Evolutionary conservation across 1,140 invertebrate species (phyloP), one percentile per base, ranked within the genome.

Genomic region (Dinoponera quadriceps): DNA sequence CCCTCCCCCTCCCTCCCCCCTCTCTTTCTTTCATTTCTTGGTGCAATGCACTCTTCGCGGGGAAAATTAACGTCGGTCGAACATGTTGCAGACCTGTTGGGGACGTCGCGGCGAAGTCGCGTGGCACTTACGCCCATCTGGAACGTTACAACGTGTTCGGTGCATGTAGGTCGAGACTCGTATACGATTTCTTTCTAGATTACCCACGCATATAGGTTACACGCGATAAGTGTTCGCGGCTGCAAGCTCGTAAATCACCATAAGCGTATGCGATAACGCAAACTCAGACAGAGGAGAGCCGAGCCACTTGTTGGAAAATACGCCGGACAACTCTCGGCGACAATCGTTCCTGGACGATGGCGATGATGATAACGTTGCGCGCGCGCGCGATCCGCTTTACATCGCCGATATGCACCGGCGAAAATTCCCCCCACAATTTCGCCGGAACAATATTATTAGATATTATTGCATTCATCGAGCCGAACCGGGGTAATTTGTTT

Each of bases 1-100:
- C 38, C 11, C 38, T 44, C 38, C 11, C 7, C 11, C 57, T 77
- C 73, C 55, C 60, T 85, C 69, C 83, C 59, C 83, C 25, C 49
- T 74, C 60, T 69, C 44, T 71, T 75, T 27, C 59, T 20, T 13
- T 44, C 48, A 9, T 25, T 38, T 18, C 44, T 4, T 48, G 22
- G 25, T 48, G 66, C 82, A 88, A 74, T 71, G 66, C 55, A 85
- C 80, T 80, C 88, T 81, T 68, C 72, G 65, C 44, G 38, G n/a
- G 59, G 65, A 81, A 68, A 88, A 88, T 88, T 88, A 88, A 83
- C 74, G 84, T 81, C 69, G 71, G 27, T 68, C 48, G 63, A 75
- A 85, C 84, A 85, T 57, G 84, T 85, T 88, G 51, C 80, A 88
- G 83, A 55, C 29, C n/a, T 54, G 27, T 27, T 38, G 3, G 60